phyloP scores from a whole-genome alignment of 1,140 invertebrate genomes.

The Archivesica marissinica region DNA sequence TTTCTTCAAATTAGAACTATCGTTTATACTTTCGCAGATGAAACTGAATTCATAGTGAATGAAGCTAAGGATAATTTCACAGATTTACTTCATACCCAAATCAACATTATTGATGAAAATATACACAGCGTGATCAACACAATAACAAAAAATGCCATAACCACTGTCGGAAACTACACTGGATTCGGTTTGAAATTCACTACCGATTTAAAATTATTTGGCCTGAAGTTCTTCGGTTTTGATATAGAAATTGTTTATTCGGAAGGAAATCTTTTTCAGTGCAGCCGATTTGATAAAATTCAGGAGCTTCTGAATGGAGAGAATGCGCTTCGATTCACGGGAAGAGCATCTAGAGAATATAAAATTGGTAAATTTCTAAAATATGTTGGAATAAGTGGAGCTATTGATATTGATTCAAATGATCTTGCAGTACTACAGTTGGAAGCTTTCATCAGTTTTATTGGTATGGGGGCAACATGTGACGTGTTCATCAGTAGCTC shows the following conservation, averaged over 20 bases:
- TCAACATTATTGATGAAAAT: too few species aligned
- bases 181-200: background rate
- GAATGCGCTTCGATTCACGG: background rate
- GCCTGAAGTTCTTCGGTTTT: background rate
- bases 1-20: too few species aligned
- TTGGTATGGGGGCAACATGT: slow-evolving; percentile 18
- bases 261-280: background rate
- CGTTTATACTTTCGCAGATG: too few species aligned
- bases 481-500: slow-evolving; percentile 3
- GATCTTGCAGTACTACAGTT: slow-evolving; percentile 8
- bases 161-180: too few species aligned
- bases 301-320: background rate
- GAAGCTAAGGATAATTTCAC: too few species aligned
- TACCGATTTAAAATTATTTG: background rate
- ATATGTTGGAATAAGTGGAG: slow-evolving; percentile 6
- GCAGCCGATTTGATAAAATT: background rate
- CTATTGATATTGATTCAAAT: background rate
- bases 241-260: slow-evolving; percentile 6
- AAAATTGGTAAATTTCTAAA: background rate
- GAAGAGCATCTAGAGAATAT: background rate
- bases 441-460: background rate
- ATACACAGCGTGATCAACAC: too few species aligned
- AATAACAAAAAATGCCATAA: too few species aligned
- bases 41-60: too few species aligned
- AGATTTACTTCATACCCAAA: too few species aligned